A percentile compares a stretch with the other conserved stretches of the same genome.
Conservation (phyloP, 2,888 invertebrate genomes). For the Agrochola lota region DNA sequence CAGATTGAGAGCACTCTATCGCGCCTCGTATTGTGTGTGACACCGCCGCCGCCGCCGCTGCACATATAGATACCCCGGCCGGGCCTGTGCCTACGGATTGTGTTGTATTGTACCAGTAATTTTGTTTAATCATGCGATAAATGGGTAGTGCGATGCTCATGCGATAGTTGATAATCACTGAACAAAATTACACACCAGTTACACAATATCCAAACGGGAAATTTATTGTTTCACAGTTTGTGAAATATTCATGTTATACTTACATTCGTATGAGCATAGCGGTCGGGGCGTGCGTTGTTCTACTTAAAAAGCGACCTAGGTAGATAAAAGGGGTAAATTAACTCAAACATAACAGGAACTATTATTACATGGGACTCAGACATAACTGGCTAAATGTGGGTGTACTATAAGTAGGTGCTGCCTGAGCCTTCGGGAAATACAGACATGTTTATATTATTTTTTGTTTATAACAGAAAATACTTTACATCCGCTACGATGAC, state of each 20-base stretch:
- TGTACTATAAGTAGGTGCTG: too few species aligned
- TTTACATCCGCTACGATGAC: background rate
- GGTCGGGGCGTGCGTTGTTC: background rate
- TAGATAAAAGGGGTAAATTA: background rate
- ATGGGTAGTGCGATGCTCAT: constrained; percentile 11
- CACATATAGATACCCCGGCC: background rate
- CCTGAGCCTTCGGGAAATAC: too few species aligned
- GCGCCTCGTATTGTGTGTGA: constrained; percentile 4
- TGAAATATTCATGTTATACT: background rate
- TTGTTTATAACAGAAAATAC: background rate
- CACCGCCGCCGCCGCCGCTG: background rate
- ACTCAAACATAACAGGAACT: background rate
- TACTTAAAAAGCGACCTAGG: background rate
- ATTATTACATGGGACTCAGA: background rate
- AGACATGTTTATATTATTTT: too few species aligned
- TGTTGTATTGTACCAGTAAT: background rate
- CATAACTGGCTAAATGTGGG: too few species aligned
- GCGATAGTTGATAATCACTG: constrained; percentile 33
- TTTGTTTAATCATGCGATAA: constrained; percentile 32
- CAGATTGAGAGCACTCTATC: constrained; percentile 30
- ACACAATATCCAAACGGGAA: constrained; percentile 23
- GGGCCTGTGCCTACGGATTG: background rate
- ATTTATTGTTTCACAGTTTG: constrained; percentile 13
- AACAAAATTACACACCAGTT: constrained; percentile 30
- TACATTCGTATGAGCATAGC: background rate